A percentile compares a stretch with the other conserved stretches of the same genome.
These are phyloP conservation scores for Takifugu ocellatus DNA, from an alignment of 2,797 vertebrate species.

Conservation along the genomic window DNA sequence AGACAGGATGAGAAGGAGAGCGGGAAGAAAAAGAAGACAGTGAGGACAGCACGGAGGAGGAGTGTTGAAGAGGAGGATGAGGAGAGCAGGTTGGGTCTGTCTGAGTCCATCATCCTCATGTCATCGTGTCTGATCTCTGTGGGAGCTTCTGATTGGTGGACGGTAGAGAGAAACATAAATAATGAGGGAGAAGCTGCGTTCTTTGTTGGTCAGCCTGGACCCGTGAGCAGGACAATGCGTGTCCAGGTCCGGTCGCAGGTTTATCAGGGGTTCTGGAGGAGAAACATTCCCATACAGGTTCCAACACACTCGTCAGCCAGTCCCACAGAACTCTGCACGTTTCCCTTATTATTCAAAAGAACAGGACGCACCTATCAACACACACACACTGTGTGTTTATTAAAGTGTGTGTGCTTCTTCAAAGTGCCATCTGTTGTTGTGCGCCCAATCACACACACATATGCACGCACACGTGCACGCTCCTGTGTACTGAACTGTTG, in stretches of 20 bases:
- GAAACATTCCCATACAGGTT: too few relatives aligned
- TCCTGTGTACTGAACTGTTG: background rate
- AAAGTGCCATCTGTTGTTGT: conserved; percentile 78
- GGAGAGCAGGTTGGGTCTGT: background rate
- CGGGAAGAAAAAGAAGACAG: background rate
- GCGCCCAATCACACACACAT: background rate
- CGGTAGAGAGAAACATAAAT: too few relatives aligned
- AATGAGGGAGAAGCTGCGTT: too few relatives aligned
- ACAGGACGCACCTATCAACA: conserved; percentile 11
- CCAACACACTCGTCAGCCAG: too few relatives aligned
- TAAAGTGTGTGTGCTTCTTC: conserved; percentile 77
- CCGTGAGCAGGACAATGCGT: too few relatives aligned
- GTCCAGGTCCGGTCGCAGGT: too few relatives aligned
- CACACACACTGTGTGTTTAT: conserved; percentile 49
- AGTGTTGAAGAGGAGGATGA: background rate
- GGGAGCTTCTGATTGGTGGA: too few relatives aligned
- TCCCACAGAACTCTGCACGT: background rate
- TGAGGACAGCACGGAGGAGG: too few relatives aligned
- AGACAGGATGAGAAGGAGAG: background rate
- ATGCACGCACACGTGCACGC: conserved; percentile 14
- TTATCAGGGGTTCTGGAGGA: too few relatives aligned
- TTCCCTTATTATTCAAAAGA: conserved; percentile 39
- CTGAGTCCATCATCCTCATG: too few relatives aligned
- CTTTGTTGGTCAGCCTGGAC: too few relatives aligned
- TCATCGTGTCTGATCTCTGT: too few relatives aligned